phyloP scores from a whole-genome alignment of 2,797 vertebrate species.

The Eupleurogrammus muticus region DNA sequence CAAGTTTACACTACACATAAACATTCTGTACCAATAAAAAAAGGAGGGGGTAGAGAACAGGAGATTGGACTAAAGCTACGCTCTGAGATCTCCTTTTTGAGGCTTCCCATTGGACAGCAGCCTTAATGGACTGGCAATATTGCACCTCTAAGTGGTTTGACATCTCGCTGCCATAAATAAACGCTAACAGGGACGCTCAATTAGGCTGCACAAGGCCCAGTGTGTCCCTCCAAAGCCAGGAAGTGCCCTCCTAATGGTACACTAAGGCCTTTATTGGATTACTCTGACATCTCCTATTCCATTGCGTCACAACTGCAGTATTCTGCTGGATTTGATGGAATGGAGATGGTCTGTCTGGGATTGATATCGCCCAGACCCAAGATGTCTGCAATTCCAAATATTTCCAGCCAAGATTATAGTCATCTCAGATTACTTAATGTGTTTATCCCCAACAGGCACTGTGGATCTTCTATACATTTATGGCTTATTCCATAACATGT shows the following conservation, averaged over 20 bases:
- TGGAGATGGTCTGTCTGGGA: slow-evolving; percentile 61
- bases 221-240: slow-evolving; percentile 79
- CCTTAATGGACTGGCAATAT: slow-evolving; percentile 77
- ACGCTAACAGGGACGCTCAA: slow-evolving; percentile 76
- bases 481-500: slow-evolving; percentile 37
- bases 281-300: slow-evolving; percentile 81
- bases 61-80: slow-evolving; percentile 55
- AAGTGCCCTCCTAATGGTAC: slow-evolving; percentile 81
- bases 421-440: slow-evolving; percentile 56
- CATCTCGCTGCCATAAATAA: slow-evolving; percentile 85
- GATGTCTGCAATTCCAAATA: slow-evolving; percentile 63
- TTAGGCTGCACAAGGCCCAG: slow-evolving; percentile 78
- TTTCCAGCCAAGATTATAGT: slow-evolving; percentile 61
- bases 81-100: slow-evolving; percentile 44
- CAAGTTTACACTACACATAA: not conserved
- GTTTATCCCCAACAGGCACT: slow-evolving; percentile 24
- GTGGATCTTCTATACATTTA: slow-evolving; percentile 27
- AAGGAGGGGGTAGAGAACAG: not conserved
- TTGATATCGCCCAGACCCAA: slow-evolving; percentile 59
- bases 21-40: no score
- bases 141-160: slow-evolving; percentile 81
- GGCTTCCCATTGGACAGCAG: slow-evolving; percentile 60
- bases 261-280: slow-evolving; percentile 86
- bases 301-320: slow-evolving; percentile 69
- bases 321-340: slow-evolving; percentile 76